These are phyloP conservation scores for Arenaria interpres DNA, from an alignment of 2,113 vertebrate species.

Conservation along the genomic window DNA sequence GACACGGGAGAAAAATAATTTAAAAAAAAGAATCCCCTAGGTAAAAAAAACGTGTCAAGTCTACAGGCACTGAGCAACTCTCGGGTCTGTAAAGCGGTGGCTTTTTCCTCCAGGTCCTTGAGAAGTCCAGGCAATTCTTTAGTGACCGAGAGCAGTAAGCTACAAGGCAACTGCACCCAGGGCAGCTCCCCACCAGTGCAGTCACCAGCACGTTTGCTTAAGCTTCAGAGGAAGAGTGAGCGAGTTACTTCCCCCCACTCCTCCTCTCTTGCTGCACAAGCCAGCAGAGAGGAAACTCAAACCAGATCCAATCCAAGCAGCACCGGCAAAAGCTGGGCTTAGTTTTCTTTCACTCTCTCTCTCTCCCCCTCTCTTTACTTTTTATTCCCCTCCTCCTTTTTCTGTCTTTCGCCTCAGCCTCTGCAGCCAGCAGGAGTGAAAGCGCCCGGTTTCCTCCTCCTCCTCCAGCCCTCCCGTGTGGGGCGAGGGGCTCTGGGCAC, in stretches of 20 bases:
- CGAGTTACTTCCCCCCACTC: constrained; percentile 14
- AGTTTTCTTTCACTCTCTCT: constrained; percentile 54
- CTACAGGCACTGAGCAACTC: not conserved
- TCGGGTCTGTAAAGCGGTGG: not conserved
- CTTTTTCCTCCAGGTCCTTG: constrained; percentile 37
- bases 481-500: not conserved
- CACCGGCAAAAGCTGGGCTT: constrained; percentile 62
- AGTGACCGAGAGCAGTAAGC: constrained; percentile 32
- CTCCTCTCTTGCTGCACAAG: constrained; percentile 42
- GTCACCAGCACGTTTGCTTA: constrained; percentile 27
- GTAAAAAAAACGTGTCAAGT: not conserved
- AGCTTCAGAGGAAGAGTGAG: constrained; percentile 32
- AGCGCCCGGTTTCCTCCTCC: constrained; percentile 17
- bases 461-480: not conserved
- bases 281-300: constrained; percentile 60
- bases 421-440: constrained; percentile 10
- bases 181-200: constrained; percentile 61
- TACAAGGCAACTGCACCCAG: constrained; percentile 26
- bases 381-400: constrained; percentile 56
- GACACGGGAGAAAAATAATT: not conserved
- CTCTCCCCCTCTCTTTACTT: constrained; percentile 25
- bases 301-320: constrained; percentile 62
- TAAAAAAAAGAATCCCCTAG: not conserved
- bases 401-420: constrained; percentile 18
- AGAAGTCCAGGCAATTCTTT: constrained; percentile 52